Evolutionary conservation across 2,797 vertebrate species (phyloP).

Genomic region (Neosalanx taihuensis): DNA sequence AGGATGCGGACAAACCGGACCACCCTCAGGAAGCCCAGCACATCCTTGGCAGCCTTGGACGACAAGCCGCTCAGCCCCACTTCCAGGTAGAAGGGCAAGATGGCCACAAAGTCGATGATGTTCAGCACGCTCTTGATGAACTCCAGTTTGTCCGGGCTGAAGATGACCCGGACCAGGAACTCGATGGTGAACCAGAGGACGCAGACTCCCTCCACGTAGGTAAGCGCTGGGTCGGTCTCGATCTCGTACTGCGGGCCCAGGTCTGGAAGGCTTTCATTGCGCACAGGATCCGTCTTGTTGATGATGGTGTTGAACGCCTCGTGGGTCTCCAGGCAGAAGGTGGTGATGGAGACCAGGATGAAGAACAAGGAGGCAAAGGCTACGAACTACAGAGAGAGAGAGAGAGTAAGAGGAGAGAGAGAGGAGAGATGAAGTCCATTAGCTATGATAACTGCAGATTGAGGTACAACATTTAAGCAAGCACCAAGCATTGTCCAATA

Average conservation of each 20-base stretch:
- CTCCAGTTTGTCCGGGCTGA: constrained; percentile 97
- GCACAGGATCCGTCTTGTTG: constrained; percentile 87
- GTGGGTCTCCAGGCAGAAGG: constrained; percentile 97
- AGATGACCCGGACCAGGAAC: constrained; percentile 92
- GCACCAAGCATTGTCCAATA: too few species aligned
- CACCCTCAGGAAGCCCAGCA: constrained; percentile 95
- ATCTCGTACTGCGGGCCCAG: constrained; percentile 86
- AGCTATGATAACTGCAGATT: too few species aligned
- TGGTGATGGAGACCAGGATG: constrained; percentile 98
- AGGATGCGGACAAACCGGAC: constrained; percentile 97
- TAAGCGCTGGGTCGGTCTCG: constrained; percentile 93
- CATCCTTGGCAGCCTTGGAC: constrained; percentile 96
- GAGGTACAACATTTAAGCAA: too few species aligned
- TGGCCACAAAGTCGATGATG: constrained; percentile 98
- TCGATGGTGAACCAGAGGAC: constrained; percentile 99
- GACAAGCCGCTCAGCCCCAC: constrained; percentile 94
- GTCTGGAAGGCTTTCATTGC: constrained; percentile 78
- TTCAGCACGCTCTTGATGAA: constrained; percentile 95
- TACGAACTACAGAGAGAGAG: constrained; percentile 81
- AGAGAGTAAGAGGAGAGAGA: constrained; percentile 32
- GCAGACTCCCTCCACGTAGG: constrained; percentile 94
- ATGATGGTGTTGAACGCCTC: constrained; percentile 97
- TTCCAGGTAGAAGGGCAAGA: constrained; percentile 95
- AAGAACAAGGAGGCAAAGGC: constrained; percentile 97
- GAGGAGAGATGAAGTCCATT: neutral